A percentile compares a stretch with the other conserved stretches of the same genome.
These are phyloP conservation scores for Gastracanthus pulcherrimus DNA, from an alignment of 2,888 invertebrate species.

Conservation along the genomic window DNA sequence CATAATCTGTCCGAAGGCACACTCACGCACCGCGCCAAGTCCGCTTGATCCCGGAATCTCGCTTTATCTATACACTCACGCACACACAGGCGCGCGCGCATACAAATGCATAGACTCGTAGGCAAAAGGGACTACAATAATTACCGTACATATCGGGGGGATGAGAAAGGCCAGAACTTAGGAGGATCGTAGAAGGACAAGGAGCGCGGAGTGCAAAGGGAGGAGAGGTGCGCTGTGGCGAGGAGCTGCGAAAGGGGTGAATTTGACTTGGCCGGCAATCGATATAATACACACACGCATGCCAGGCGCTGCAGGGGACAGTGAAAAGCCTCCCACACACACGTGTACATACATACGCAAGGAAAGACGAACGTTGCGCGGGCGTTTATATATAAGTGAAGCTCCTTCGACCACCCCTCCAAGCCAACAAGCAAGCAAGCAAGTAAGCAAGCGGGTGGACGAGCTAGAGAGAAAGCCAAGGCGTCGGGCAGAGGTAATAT, in stretches of 20 bases:
- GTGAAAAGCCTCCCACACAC: constrained; percentile 38
- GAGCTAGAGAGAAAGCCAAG: constrained; percentile 10
- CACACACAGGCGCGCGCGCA: not conserved
- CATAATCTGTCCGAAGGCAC: not conserved
- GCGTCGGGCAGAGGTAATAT: constrained; percentile 43
- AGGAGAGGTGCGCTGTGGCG: not conserved
- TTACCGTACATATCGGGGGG: constrained; percentile 60
- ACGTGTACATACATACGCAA: constrained; percentile 62
- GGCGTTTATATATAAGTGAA: constrained; percentile 75
- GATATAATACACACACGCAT: constrained; percentile 73
- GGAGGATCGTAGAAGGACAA: constrained; percentile 23
- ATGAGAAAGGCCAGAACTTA: not conserved
- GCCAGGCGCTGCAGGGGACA: constrained; percentile 30
- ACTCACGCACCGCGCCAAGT: too few species aligned
- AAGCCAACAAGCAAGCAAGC: too few species aligned
- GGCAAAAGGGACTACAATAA: constrained; percentile 37
- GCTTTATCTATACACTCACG: not conserved
- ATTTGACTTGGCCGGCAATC: constrained; percentile 75
- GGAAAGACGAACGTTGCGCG: constrained; percentile 65
- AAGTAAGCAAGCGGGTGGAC: too few species aligned
- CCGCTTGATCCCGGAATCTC: constrained; percentile 21
- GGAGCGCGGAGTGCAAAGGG: constrained; percentile 22
- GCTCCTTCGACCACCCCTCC: constrained; percentile 71
- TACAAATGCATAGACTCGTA: not conserved
- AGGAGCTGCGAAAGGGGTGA: constrained; percentile 60